Percentiles rank a stretch among this genome's conserved stretches.
phyloP scores from a whole-genome alignment of 1,140 invertebrate genomes.

The Calycopis cecrops region DNA sequence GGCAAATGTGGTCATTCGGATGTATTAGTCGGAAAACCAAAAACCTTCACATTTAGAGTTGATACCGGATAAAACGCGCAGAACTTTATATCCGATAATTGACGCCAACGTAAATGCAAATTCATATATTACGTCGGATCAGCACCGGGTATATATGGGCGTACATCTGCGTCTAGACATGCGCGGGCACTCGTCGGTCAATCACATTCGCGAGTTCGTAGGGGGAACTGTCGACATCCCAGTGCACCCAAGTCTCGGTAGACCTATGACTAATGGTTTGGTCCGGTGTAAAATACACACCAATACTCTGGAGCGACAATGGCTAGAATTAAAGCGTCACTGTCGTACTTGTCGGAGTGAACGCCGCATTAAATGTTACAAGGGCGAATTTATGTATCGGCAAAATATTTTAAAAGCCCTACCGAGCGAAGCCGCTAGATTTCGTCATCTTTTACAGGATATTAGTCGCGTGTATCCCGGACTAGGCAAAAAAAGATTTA shows the following conservation, averaged over 20 bases:
- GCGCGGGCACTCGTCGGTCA: conserved; percentile 20
- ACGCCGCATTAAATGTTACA: conserved; percentile 20
- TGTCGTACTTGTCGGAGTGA: conserved; percentile 22
- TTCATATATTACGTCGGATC: conserved; percentile 20
- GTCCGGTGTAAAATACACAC: neutral
- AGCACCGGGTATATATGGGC: conserved; percentile 19
- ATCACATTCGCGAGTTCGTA: conserved; percentile 18
- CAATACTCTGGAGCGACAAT: too few relatives aligned
- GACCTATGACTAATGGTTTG: neutral
- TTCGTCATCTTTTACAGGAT: conserved; percentile 6
- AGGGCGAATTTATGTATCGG: conserved; percentile 26
- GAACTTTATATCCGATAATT: conserved; percentile 19
- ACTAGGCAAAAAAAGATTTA: neutral
- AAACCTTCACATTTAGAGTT: neutral
- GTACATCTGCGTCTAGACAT: conserved; percentile 20
- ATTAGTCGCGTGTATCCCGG: conserved; percentile 13
- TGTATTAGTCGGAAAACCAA: conserved; percentile 1
- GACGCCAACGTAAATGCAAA: conserved; percentile 8
- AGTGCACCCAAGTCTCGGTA: conserved; percentile 13
- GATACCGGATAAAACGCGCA: conserved; percentile 11
- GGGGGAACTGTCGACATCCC: conserved; percentile 17
- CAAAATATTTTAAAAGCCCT: conserved; percentile 12
- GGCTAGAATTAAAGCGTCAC: conserved; percentile 18
- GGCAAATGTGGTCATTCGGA: conserved; percentile 1
- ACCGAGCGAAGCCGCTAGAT: neutral